These are phyloP conservation scores for Anas platyrhynchos DNA, from an alignment of 2,113 vertebrate species.

Conservation along the genomic window DNA sequence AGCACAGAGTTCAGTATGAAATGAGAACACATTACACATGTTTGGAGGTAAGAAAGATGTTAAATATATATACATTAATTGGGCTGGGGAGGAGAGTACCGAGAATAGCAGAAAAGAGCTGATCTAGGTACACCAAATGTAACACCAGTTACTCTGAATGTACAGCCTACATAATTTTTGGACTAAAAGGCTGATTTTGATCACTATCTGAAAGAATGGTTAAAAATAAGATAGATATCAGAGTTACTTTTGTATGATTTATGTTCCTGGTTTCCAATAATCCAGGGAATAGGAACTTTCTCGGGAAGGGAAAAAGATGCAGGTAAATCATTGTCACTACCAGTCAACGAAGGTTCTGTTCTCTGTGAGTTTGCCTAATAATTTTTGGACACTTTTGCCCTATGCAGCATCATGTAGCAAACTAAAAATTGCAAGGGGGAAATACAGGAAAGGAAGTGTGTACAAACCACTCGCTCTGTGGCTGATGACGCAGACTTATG, in stretches of 20 bases:
- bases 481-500: not conserved
- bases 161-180: not conserved
- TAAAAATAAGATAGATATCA: not conserved
- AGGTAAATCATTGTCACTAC: not conserved
- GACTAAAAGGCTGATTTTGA: not conserved
- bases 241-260: not conserved
- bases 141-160: not conserved
- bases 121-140: not conserved
- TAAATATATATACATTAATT: not conserved
- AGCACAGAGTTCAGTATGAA: conserved; percentile 98
- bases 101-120: not conserved
- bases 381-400: not conserved
- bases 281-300: not conserved
- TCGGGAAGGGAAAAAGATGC: not conserved
- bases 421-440: not conserved
- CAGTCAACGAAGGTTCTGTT: not conserved
- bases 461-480: not conserved
- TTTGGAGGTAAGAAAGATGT: conserved; percentile 83
- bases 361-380: not conserved
- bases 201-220: not conserved
- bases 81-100: not conserved
- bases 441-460: not conserved
- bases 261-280: not conserved
- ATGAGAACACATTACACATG: conserved; percentile 91
- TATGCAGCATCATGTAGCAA: not conserved